Evolutionary conservation across 2,113 vertebrate genomes (phyloP).

Genomic region (Blennius ocellaris): DNA sequence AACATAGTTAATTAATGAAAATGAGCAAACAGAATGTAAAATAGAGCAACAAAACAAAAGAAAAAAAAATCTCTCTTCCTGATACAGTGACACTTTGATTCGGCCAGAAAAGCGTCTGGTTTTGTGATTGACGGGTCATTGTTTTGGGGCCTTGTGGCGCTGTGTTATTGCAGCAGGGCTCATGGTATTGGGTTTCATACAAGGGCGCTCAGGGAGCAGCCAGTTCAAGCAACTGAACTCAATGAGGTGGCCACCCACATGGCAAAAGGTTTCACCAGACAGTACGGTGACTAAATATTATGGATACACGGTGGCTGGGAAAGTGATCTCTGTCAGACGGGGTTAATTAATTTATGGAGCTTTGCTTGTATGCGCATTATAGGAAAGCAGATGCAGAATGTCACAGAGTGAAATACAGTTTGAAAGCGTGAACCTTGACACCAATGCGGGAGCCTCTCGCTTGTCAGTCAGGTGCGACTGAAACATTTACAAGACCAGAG

Average conservation of each 20-base stretch:
- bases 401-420: background rate
- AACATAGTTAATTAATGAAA: slow-evolving; percentile 37
- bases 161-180: slow-evolving; percentile 76
- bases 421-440: background rate
- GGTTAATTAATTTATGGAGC: slow-evolving; percentile 40
- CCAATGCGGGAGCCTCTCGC: background rate
- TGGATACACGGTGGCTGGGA: slow-evolving; percentile 53
- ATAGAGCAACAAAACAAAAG: background rate
- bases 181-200: slow-evolving; percentile 69
- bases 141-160: slow-evolving; percentile 61
- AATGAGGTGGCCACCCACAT: slow-evolving; percentile 74
- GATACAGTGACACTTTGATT: slow-evolving; percentile 12
- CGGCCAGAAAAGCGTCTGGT: slow-evolving; percentile 16
- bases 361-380: background rate
- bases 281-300: slow-evolving; percentile 74
- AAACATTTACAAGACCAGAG: slow-evolving; percentile 5
- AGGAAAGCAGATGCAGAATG: slow-evolving; percentile 19
- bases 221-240: slow-evolving; percentile 69
- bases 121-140: slow-evolving; percentile 74
- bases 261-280: slow-evolving; percentile 36
- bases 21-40: slow-evolving; percentile 13
- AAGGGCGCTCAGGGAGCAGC: slow-evolving; percentile 58
- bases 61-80: slow-evolving; percentile 12
- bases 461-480: background rate
- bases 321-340: slow-evolving; percentile 41